A percentile compares a stretch with the other conserved stretches of the same genome.
Conservation (phyloP, 2,888 invertebrate genomes). For the Trichopoda pennipes region DNA sequence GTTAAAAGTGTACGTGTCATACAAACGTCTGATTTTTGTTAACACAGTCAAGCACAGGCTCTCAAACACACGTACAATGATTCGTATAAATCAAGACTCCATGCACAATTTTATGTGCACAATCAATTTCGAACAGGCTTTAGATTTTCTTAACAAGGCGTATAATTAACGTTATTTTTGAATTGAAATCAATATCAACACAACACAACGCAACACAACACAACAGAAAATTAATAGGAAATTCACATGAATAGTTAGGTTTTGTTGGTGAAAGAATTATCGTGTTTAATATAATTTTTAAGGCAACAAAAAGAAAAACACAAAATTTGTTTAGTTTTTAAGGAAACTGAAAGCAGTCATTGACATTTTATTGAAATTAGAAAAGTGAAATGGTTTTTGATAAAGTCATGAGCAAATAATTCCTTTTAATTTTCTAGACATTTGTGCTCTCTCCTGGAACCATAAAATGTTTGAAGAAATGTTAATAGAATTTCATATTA, state of each 20-base stretch:
- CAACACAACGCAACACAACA: slow-evolving; percentile 26
- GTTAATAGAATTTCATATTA: too few relatives aligned
- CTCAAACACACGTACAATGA: not conserved
- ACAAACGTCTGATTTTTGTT: slow-evolving; percentile 59
- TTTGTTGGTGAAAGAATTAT: slow-evolving; percentile 20
- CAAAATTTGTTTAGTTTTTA: not conserved
- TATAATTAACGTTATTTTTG: slow-evolving; percentile 66
- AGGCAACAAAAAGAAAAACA: not conserved
- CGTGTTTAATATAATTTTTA: not conserved
- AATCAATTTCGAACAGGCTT: slow-evolving; percentile 44
- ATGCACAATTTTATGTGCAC: slow-evolving; percentile 45
- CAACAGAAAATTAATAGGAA: slow-evolving; percentile 48
- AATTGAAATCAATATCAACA: slow-evolving; percentile 57
- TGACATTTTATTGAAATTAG: not conserved
- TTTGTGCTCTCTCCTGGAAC: too few relatives aligned
- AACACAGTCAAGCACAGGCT: slow-evolving; percentile 18
- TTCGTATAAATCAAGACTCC: slow-evolving; percentile 8
- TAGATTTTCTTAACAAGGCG: slow-evolving; percentile 62
- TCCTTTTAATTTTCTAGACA: too few relatives aligned
- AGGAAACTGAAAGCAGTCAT: not conserved
- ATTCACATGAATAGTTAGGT: slow-evolving; percentile 41
- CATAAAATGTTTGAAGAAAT: too few relatives aligned
- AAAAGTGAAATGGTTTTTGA: not conserved
- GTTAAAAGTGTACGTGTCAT: slow-evolving; percentile 62
- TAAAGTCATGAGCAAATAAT: too few relatives aligned